Conservation (phyloP, 35 echinoderm and acorn worm genomes). For the Diadema setosum region DNA sequence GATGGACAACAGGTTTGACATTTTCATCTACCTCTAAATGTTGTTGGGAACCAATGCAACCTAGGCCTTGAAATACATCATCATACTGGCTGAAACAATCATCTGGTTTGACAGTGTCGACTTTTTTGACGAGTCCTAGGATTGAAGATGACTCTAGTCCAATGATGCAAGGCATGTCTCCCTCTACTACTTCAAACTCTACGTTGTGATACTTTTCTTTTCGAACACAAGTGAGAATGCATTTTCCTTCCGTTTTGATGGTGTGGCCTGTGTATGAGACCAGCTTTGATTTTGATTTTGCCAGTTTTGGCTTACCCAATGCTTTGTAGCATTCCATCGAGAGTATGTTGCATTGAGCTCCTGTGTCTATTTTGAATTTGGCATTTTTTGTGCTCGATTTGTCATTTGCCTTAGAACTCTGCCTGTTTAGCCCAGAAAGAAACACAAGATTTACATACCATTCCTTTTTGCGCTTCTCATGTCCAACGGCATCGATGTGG, state of each 20-base stretch:
- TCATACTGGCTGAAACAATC: not conserved
- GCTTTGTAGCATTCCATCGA: not conserved
- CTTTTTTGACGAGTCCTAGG: not conserved
- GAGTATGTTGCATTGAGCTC: conserved; percentile 5
- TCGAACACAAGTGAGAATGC: not conserved
- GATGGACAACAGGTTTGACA: conserved; percentile 33
- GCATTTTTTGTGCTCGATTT: not conserved
- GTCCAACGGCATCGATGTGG: not conserved
- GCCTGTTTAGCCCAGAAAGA: not conserved
- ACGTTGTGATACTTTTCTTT: not conserved
- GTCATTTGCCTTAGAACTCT: not conserved
- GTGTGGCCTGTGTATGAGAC: not conserved
- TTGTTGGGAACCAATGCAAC: conserved; percentile 2
- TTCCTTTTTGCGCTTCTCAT: not conserved
- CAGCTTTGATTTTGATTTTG: not conserved
- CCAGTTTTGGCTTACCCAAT: not conserved
- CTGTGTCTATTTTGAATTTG: conserved; percentile 11
- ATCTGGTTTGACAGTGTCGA: not conserved
- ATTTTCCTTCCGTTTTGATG: not conserved
- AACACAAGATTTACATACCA: not conserved
- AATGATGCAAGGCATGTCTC: not conserved
- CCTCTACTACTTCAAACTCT: conserved; percentile 12
- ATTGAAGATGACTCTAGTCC: not conserved
- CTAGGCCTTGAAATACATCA: conserved; percentile 26
- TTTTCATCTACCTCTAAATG: not conserved